A percentile compares a stretch with the other conserved stretches of the same genome.
These are phyloP conservation scores for Marcusenius ussheri DNA, from an alignment of 2,113 vertebrate genomes.

Conservation along the genomic window DNA sequence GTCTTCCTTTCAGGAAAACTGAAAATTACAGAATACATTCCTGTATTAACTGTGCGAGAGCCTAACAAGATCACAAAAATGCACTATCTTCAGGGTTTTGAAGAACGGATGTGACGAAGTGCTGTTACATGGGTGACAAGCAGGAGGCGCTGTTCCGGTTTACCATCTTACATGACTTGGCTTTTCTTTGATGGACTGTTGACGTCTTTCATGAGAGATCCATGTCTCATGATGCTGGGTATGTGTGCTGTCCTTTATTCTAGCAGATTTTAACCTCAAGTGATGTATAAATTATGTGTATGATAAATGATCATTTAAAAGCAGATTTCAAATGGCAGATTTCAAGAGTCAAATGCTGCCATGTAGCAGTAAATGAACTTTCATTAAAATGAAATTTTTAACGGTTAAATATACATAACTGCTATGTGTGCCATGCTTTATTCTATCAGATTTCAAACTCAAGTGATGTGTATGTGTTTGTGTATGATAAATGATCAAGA, in stretches of 20 bases:
- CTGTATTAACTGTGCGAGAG: not conserved
- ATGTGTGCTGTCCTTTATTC: not conserved
- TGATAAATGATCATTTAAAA: not conserved
- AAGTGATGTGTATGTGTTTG: not conserved
- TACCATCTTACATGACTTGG: not conserved
- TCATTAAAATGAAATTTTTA: not conserved
- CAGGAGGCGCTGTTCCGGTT: not conserved
- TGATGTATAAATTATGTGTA: not conserved
- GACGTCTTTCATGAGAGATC: not conserved
- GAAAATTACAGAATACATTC: not conserved
- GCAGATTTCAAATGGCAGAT: not conserved
- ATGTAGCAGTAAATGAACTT: not conserved
- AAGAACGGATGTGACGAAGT: not conserved
- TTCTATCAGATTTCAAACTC: not conserved
- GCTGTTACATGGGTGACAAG: not conserved
- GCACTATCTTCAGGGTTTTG: not conserved
- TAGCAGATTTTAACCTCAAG: not conserved
- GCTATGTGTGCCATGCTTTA: not conserved
- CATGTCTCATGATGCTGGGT: not conserved
- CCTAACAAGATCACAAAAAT: not conserved
- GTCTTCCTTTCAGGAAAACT: not conserved
- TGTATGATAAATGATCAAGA: not conserved
- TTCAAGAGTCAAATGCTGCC: not conserved
- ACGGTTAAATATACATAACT: not conserved
- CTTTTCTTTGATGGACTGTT: not conserved